phyloP scores from a whole-genome alignment of 2,113 vertebrate genomes.

The Cyphomyrus plagiostoma region DNA sequence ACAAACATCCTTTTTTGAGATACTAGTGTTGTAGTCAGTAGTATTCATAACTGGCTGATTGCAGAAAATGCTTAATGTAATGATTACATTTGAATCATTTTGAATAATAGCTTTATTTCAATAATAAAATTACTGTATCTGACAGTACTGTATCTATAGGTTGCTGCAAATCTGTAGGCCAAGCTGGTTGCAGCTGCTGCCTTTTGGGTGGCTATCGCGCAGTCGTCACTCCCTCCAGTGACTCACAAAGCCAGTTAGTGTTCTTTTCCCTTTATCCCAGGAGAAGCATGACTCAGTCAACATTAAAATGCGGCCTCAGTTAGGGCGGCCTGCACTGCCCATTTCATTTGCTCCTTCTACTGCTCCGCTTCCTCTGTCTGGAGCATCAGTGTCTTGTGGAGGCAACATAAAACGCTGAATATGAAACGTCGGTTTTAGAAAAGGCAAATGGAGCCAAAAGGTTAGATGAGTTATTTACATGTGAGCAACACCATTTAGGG shows the following conservation, averaged over 20 bases:
- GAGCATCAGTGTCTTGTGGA: neutral
- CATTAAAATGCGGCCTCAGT: neutral
- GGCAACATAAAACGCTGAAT: neutral
- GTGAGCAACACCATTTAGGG: neutral
- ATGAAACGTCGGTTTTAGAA: neutral
- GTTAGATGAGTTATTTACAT: neutral
- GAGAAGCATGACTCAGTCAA: slow-evolving; percentile 11
- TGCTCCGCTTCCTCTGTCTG: neutral
- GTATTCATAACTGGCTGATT: neutral
- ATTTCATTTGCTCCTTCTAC: neutral
- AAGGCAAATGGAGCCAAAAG: neutral
- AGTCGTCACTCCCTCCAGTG: neutral
- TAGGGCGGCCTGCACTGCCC: neutral
- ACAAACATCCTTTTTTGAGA: neutral
- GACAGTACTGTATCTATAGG: neutral
- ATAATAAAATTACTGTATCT: neutral
- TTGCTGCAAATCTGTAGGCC: neutral
- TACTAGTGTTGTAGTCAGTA: neutral
- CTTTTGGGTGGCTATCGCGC: neutral
- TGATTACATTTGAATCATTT: neutral
- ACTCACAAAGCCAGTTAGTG: slow-evolving; percentile 7
- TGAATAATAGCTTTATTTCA: neutral
- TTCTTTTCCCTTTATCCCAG: neutral
- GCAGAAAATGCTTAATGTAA: neutral
- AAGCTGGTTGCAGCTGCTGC: neutral